Conservation (phyloP, 2,113 vertebrate species). For the Egretta garzetta region DNA sequence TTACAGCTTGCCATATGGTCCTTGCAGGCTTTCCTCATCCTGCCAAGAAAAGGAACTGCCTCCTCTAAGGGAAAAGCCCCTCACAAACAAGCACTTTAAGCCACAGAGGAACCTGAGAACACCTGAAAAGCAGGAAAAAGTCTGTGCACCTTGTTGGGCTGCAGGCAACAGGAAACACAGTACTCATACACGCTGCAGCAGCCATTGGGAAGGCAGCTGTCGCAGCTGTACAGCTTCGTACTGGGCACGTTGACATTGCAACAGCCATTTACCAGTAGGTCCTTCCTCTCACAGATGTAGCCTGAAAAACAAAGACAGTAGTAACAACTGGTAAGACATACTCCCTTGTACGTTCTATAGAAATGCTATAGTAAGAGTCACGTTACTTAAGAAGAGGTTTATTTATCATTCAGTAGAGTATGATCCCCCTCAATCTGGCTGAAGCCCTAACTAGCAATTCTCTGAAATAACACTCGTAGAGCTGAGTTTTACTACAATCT, state of each 20-base stretch:
- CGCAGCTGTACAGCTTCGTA: constrained; percentile 86
- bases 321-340: not conserved
- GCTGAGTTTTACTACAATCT: not conserved
- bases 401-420: not conserved
- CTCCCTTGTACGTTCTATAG: fast-evolving
- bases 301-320: constrained; percentile 74
- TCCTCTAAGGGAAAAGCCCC: not conserved
- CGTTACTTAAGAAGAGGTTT: not conserved
- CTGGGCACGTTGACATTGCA: constrained; percentile 83
- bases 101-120: not conserved
- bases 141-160: constrained; percentile 88
- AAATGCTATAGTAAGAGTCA: not conserved
- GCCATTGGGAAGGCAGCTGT: constrained; percentile 88
- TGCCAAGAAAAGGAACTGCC: not conserved
- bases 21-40: not conserved
- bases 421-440: not conserved
- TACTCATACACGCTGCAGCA: constrained; percentile 93
- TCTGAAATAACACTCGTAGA: not conserved
- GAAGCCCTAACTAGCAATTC: not conserved
- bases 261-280: constrained; percentile 91
- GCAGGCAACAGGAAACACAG: constrained; percentile 96
- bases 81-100: not conserved
- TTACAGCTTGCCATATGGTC: not conserved
- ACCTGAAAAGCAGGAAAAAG: not conserved
- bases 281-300: constrained; percentile 94